Evolutionary conservation across 2,797 vertebrate species (phyloP).

Genomic region (Scomberomorus guttatus): DNA sequence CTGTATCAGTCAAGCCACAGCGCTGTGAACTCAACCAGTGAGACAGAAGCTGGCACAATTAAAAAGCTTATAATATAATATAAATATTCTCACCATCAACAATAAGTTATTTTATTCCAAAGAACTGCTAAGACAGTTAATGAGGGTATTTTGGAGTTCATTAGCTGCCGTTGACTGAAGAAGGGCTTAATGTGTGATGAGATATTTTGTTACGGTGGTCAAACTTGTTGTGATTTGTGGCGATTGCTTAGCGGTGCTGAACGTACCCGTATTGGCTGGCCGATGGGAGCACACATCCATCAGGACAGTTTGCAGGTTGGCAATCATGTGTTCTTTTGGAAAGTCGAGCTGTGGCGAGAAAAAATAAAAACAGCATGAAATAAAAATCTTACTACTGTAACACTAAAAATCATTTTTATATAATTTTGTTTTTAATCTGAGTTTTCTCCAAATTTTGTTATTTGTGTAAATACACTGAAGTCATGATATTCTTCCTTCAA

Average conservation of each 20-base stretch:
- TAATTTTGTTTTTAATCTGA: too few relatives aligned
- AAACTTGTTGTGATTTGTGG: accelerated
- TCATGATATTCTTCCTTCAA: neutral
- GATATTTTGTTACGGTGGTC: neutral
- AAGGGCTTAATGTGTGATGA: neutral
- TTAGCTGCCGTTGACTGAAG: too few relatives aligned
- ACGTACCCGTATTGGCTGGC: constrained; percentile 86
- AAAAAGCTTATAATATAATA: too few relatives aligned
- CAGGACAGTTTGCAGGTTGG: constrained; percentile 88
- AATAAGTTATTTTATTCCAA: too few relatives aligned
- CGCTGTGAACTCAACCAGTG: too few relatives aligned
- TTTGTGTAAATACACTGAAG: neutral
- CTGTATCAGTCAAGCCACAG: too few relatives aligned
- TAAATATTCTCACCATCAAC: too few relatives aligned
- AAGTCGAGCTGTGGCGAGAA: constrained; percentile 89
- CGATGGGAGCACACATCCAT: constrained; percentile 88
- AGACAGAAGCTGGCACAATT: too few relatives aligned
- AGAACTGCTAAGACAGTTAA: too few relatives aligned
- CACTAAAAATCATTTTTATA: too few relatives aligned
- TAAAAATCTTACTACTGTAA: too few relatives aligned
- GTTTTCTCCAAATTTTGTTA: neutral
- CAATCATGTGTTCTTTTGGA: constrained; percentile 88
- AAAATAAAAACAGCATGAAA: neutral
- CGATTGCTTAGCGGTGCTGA: neutral
- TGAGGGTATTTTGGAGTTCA: too few relatives aligned